Evolutionary conservation across 2,888 invertebrate genomes (phyloP), one percentile per base, ranked within the genome.

Genomic region (Synanthedon vespiformis): DNA sequence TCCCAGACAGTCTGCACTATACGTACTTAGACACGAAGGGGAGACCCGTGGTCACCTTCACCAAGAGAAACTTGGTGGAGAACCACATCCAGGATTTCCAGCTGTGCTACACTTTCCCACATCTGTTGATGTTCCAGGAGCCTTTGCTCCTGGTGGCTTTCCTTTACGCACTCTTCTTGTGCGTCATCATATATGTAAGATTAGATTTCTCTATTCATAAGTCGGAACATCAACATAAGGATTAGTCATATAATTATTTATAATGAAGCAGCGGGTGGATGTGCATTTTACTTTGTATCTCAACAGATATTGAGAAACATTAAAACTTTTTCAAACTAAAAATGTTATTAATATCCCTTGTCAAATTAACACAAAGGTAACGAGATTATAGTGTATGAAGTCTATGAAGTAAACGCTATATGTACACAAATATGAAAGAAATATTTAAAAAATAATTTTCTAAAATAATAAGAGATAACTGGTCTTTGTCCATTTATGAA

Each of bases 21-120:
- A 99, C 99, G 3, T 99, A 99, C 75, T 89, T 99, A 68, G 99
- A 99, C 75, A 95, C 95, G 0, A 92, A 93, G 61, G 99, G 98
- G 0, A 92, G 99, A 53, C 95, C 96, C 0, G 96, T 98, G 0
- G 89, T 99, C 53, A 88, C 91, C 8, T 91, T 98, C 53, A 89
- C 90, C 1, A 94, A 95, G 77, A 90, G 83, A 16, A 97, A 98
- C 85, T 85, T 99, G 56, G 96, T 98, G 0, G 98, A 99, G 72
- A 95, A 95, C 72, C 99, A 99, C 73, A 99, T 99, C 68, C 95
- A 97, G 80, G 95, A 96, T 78, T 95, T 99, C 75, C 94, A 95
- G 79, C 84, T 98, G 48, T 92, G 92, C 58, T 99, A 98, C 78
- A 92, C 91, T 61, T 98, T 96, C 90, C 93, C 95, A 40, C 91